Conservation (phyloP, 2,888 invertebrate species). For the Hemicrepidius hirtus region DNA sequence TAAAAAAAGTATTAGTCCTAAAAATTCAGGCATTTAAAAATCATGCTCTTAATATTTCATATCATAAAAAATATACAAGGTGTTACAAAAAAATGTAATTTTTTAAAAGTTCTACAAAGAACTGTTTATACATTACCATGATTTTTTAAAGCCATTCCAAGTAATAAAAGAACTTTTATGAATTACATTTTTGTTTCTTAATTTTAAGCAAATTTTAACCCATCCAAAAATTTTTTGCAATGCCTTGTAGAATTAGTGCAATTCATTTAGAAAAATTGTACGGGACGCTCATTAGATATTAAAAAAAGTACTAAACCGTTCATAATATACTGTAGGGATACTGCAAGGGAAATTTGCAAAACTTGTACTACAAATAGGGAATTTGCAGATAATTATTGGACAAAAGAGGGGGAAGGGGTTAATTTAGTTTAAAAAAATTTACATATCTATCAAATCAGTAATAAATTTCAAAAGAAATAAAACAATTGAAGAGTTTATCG, state of each 20-base stretch:
- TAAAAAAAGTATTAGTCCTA: not conserved
- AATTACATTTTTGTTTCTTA: not conserved
- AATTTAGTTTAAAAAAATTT: too few relatives aligned
- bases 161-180: not conserved
- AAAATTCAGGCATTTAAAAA: not conserved
- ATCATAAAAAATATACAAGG: conserved; percentile 20
- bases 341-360: conserved; percentile 5
- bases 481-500: too few relatives aligned
- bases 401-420: too few relatives aligned
- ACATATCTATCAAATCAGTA: too few relatives aligned
- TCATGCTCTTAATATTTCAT: conserved; percentile 4
- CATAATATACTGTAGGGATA: conserved; percentile 21
- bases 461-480: too few relatives aligned
- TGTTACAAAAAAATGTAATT: conserved; percentile 11
- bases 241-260: conserved; percentile 28
- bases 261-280: conserved; percentile 18
- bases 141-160: conserved; percentile 16
- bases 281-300: not conserved
- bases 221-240: not conserved
- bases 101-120: not conserved
- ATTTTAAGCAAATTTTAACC: not conserved
- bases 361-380: not conserved
- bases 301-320: conserved; percentile 28
- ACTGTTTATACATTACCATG: not conserved
- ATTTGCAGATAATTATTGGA: too few relatives aligned